phyloP scores from a whole-genome alignment of 2,888 invertebrate genomes.

The Drosophila eohydei region DNA sequence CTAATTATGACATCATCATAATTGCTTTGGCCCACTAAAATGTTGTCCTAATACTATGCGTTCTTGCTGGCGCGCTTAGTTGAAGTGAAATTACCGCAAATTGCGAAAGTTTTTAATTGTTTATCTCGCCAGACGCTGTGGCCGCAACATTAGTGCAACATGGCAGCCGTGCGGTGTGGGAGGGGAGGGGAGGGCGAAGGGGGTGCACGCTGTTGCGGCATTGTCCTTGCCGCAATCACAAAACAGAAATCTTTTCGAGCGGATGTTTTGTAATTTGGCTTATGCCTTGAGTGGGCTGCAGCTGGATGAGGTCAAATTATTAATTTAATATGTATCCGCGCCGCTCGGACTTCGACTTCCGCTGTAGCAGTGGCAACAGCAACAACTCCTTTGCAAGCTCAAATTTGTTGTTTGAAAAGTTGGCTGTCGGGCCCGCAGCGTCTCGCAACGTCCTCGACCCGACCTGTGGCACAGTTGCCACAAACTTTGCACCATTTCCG shows the following conservation, averaged over 20 bases:
- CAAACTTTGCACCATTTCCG: constrained; percentile 75
- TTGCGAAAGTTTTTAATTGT: constrained; percentile 82
- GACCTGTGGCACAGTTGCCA: constrained; percentile 66
- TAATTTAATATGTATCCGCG: constrained; percentile 81
- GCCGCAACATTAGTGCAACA: constrained; percentile 76
- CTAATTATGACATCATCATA: constrained; percentile 52
- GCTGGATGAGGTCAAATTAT: constrained; percentile 75
- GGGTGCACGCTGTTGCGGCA: constrained; percentile 15
- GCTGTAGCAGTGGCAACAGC: constrained; percentile 46
- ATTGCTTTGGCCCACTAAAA: constrained; percentile 30
- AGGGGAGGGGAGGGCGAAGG: neutral
- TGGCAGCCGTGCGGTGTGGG: constrained; percentile 54
- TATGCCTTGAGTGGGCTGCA: constrained; percentile 42
- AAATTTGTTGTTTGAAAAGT: constrained; percentile 60
- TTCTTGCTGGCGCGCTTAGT: constrained; percentile 26
- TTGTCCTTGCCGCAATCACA: constrained; percentile 78
- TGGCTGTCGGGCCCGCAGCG: constrained; percentile 36
- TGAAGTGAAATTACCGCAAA: constrained; percentile 76
- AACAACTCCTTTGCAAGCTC: constrained; percentile 47
- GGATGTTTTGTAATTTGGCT: constrained; percentile 71
- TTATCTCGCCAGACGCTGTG: constrained; percentile 65
- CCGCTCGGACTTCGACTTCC: constrained; percentile 67
- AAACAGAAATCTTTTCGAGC: constrained; percentile 69
- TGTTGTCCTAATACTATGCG: constrained; percentile 7
- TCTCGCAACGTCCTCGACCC: constrained; percentile 17